Conservation (phyloP, 2,113 vertebrate species). For the Urocolius indicus region DNA sequence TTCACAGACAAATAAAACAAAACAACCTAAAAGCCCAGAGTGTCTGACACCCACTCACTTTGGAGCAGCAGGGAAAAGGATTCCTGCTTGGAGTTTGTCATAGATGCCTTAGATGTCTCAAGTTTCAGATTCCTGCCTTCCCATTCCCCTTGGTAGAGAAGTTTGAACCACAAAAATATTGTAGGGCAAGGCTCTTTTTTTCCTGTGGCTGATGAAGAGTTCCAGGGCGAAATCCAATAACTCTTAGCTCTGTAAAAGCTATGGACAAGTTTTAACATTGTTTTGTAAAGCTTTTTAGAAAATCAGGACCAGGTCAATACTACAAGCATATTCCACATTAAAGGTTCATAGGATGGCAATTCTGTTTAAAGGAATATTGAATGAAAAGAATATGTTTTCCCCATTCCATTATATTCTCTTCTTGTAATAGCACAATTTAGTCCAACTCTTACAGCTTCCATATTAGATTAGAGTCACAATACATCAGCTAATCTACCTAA, state of each 20-base stretch:
- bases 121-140: neutral
- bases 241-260: neutral
- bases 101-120: neutral
- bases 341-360: neutral
- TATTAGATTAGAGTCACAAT: neutral
- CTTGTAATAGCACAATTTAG: neutral
- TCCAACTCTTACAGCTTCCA: neutral
- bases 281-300: neutral
- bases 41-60: neutral
- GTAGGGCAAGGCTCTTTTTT: neutral
- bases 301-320: neutral
- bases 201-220: neutral
- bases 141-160: neutral
- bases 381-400: neutral
- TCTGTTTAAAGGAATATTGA: neutral
- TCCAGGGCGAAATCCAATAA: neutral
- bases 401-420: neutral
- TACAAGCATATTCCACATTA: neutral
- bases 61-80: neutral
- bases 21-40: neutral
- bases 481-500: neutral
- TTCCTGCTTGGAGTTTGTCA: neutral
- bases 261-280: neutral
- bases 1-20: neutral
- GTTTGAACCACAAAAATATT: neutral